These are phyloP conservation scores for Callopanchax toddi DNA, from an alignment of 2,113 vertebrate genomes.

Conservation along the genomic window DNA sequence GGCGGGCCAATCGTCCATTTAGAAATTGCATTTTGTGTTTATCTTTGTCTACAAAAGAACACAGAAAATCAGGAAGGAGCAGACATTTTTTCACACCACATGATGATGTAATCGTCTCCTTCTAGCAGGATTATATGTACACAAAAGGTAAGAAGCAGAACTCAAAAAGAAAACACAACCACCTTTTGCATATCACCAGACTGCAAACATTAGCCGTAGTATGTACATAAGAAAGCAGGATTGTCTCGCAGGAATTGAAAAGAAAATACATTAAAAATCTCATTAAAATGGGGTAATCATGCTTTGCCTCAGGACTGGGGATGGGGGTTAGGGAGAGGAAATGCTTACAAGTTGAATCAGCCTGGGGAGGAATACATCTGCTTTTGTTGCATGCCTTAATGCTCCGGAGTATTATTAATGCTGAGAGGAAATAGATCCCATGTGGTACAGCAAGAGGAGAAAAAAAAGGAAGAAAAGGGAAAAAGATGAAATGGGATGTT, in stretches of 20 bases:
- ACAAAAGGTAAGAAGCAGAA: slow-evolving; percentile 14
- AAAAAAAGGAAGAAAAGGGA: neutral
- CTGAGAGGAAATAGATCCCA: slow-evolving; percentile 76
- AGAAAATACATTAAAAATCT: slow-evolving; percentile 76
- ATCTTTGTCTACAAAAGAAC: too few relatives aligned
- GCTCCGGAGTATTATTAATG: slow-evolving; percentile 74
- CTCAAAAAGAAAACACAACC: slow-evolving; percentile 38
- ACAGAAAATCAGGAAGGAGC: too few relatives aligned
- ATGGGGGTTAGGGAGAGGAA: slow-evolving; percentile 49
- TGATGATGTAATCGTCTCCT: too few relatives aligned
- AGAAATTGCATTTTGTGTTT: too few relatives aligned
- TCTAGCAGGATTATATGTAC: neutral
- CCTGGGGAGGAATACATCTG: slow-evolving; percentile 74
- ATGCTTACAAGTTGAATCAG: slow-evolving; percentile 74
- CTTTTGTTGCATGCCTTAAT: slow-evolving; percentile 74
- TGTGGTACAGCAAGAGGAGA: slow-evolving; percentile 56
- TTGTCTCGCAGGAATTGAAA: slow-evolving; percentile 58
- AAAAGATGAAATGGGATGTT: slow-evolving; percentile 41
- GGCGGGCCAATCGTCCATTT: too few relatives aligned
- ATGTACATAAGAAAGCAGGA: slow-evolving; percentile 59
- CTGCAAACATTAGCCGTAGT: slow-evolving; percentile 64
- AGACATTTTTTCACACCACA: too few relatives aligned
- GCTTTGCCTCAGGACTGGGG: slow-evolving; percentile 69
- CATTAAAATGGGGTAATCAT: slow-evolving; percentile 80
- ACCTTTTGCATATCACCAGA: slow-evolving; percentile 40